phyloP scores from a whole-genome alignment of 2,113 vertebrate species.

The Sialia sialis region DNA sequence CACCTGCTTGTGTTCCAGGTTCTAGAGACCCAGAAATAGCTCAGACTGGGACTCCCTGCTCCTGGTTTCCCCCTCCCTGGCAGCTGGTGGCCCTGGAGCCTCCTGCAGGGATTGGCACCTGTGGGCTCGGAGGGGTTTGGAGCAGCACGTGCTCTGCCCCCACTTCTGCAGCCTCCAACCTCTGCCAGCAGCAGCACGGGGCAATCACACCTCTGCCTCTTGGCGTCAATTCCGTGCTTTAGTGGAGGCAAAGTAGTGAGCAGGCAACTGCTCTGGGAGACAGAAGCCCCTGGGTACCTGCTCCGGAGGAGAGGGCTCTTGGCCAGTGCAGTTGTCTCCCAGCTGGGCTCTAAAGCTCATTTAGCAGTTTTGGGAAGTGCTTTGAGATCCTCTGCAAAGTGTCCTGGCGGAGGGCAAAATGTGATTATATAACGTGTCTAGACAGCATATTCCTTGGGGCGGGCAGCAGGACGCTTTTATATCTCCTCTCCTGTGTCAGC shows the following conservation, averaged over 20 bases:
- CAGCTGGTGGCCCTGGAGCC: background rate
- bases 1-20: too few species aligned
- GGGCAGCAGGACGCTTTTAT: background rate
- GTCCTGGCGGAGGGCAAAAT: conserved; percentile 35
- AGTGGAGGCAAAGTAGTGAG: background rate
- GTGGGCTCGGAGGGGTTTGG: background rate
- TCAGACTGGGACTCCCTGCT: background rate
- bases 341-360: background rate
- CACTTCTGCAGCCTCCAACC: background rate
- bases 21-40: fast-evolving
- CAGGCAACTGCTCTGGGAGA: background rate
- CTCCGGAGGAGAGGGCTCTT: background rate
- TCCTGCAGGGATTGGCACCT: fast-evolving
- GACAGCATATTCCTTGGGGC: background rate
- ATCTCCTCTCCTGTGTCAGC: background rate
- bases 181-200: fast-evolving
- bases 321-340: background rate
- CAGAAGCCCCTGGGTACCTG: background rate
- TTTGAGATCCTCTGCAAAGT: background rate
- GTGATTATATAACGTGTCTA: background rate
- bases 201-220: background rate
- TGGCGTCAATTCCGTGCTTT: background rate
- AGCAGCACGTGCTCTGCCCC: fast-evolving
- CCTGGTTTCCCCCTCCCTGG: background rate
- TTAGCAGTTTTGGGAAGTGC: background rate